Evolutionary conservation across 2,888 invertebrate genomes (phyloP).

Genomic region (Drosophila bunnanda): DNA sequence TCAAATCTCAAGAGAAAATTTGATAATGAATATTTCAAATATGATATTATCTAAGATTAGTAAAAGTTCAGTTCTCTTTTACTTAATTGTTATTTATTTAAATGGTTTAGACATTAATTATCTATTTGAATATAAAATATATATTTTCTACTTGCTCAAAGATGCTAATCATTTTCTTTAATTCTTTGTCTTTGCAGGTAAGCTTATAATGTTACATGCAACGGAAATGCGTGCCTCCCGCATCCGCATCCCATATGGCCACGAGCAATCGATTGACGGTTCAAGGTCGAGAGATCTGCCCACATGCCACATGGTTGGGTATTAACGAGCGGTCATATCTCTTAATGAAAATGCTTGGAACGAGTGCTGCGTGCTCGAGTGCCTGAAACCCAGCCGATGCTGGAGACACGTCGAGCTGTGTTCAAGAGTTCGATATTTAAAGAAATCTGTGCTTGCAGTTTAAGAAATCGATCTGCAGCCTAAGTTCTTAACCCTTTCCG

Average conservation of each 20-base stretch:
- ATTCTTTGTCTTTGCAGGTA: constrained; percentile 43
- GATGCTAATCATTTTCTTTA: constrained; percentile 1
- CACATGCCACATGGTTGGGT: constrained; percentile 47
- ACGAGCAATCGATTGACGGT: constrained; percentile 59
- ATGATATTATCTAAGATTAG: not conserved
- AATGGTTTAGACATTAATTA: no score
- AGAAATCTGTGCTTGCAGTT: constrained; percentile 27
- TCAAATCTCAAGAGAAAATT: not conserved
- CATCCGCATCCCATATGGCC: constrained; percentile 13
- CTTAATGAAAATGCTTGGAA: constrained; percentile 48
- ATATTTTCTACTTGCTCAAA: not conserved
- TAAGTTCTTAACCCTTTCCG: not conserved
- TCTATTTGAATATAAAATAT: no score
- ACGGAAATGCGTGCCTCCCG: constrained; percentile 35
- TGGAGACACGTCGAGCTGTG: constrained; percentile 29
- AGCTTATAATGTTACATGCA: constrained; percentile 15
- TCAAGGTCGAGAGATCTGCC: constrained; percentile 57
- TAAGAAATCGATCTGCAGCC: not conserved
- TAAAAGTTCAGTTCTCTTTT: not conserved
- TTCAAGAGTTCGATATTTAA: constrained; percentile 54
- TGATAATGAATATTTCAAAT: not conserved
- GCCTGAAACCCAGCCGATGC: constrained; percentile 54
- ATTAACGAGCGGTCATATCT: constrained; percentile 29
- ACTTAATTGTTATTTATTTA: not conserved
- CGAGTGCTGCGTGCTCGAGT: constrained; percentile 64